Evolutionary conservation across 2,113 vertebrate genomes (phyloP), one percentile per base, ranked within the genome.

Genomic region (Paratilapia polleni): DNA sequence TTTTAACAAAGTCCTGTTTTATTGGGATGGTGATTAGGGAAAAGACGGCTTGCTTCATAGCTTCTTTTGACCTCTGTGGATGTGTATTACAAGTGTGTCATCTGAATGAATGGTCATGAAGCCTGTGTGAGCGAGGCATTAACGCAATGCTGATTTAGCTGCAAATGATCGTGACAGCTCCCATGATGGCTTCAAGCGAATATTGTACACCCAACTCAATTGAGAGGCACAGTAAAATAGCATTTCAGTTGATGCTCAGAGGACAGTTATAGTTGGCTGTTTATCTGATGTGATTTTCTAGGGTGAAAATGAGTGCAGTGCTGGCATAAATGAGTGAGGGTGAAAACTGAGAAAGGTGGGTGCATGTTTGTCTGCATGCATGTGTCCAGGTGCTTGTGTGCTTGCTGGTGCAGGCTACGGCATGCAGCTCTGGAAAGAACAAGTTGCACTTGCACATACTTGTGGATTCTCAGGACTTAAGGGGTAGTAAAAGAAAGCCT

Each of bases 171-270:
- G 76, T 84, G 84, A 89, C 83, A 84, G 89, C 81, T 91, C 77
- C 88, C 90, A 57, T 86, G 85, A 93, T 83, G 81, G 85, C 90
- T 92, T 85, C 75, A 81, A 90, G 88, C 88, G 91, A 92, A 94
- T 93, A 73, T 26, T 73, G 47, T 52, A 82, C 85, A 78, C 78
- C 85, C 83, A 91, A 86, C 85, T 94, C 88, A 89, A 82, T 82
- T 75, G 89, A 91, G 87, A 85, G 83, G 76, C 89, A 84, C 79
- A 47, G 83, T 84, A 88, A 91, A 89, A 92, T 81, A 91, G 79
- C 20, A n/a, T 83, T 91, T 88, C 62, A 19, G 11, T 38, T 73
- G 77, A 88, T 81, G 82, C 82, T 92, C 80, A 36, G 87, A 94
- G 82, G 89, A 87, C 77, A 80, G 75, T 80, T 90, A 80, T 64